Evolutionary conservation across 2,113 vertebrate genomes (phyloP).

Genomic region (Panurus biarmicus): DNA sequence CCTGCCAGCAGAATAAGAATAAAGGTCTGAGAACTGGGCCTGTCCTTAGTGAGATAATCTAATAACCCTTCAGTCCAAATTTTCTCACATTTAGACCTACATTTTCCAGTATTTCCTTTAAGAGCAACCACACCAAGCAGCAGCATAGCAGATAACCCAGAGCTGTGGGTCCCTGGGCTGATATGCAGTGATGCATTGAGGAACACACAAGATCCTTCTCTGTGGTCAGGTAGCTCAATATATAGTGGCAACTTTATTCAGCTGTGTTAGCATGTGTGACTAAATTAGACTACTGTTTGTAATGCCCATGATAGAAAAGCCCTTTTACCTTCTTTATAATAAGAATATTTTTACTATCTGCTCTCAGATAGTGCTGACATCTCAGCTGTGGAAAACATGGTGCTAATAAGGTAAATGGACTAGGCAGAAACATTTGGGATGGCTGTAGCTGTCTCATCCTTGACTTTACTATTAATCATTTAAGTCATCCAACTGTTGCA

Average conservation of each 20-base stretch:
- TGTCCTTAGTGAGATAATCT: not conserved
- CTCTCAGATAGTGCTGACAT: not conserved
- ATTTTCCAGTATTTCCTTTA: not conserved
- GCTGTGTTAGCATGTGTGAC: not conserved
- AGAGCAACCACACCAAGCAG: not conserved
- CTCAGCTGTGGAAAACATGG: not conserved
- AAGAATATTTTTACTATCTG: not conserved
- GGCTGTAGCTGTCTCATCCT: not conserved
- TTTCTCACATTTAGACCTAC: not conserved
- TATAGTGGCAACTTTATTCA: not conserved
- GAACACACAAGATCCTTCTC: not conserved
- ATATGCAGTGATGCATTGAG: fast-evolving
- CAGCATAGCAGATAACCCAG: not conserved
- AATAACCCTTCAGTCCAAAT: not conserved
- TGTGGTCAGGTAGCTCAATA: not conserved
- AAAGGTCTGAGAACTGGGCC: not conserved
- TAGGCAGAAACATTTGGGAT: not conserved
- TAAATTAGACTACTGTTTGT: not conserved
- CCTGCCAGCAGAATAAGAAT: not conserved
- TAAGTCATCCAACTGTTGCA: not conserved
- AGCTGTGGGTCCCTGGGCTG: not conserved
- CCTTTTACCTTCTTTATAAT: not conserved
- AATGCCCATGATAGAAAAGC: not conserved
- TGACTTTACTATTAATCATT: not conserved
- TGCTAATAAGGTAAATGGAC: not conserved